Evolutionary conservation across 1,140 invertebrate genomes (phyloP), one percentile per base, ranked within the genome.

Genomic region (Hypothenemus hampei): DNA sequence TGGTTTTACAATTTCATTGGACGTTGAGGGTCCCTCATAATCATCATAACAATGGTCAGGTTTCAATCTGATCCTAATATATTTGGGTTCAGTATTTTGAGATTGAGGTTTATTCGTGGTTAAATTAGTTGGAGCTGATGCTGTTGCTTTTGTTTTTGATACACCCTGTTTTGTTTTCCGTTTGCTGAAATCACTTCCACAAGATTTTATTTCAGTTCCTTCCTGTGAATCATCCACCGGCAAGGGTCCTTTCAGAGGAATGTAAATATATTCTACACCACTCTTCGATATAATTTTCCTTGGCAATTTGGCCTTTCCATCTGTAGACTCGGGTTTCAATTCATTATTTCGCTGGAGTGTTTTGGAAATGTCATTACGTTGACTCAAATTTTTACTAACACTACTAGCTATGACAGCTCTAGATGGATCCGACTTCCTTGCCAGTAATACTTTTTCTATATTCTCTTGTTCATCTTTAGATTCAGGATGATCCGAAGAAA

Each of bases 401-500:
- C 15, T 20, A 11, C 75, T 63, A 22, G 74, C 76, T 29, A 81
- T 61, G 22, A 78, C 74, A 4, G 72, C 78, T 62, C 78, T 72
- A 18, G 76, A 76, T 22, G 78, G 76, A 67, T 81, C 78, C 21
- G 75, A 72, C 47, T 76, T 76, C 33, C 78, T 70, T 76, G 77
- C 77, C 49, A 85, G 61, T n/a, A 86, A 64, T 13, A 83, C 75
- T 65, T 81, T 82, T 64, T 85, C 83, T 3, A 85, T 72, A 24
- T 80, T 76, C 39, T 82, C 79, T 0, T 75, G 72, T 50, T 81
- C 78, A 3, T 68, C 68, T 62, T 77, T 78, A 43, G 73, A 72
- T 40, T 75, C 73, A 18, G 73, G 71, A 56, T 73, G 67, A 22
- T 76, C 68, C 46, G 52, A 45, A 10, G 41, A 43, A 15, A 58